Evolutionary conservation across 64 coral and sea anemone genomes (phyloP).

Genomic region (Actinia equina): DNA sequence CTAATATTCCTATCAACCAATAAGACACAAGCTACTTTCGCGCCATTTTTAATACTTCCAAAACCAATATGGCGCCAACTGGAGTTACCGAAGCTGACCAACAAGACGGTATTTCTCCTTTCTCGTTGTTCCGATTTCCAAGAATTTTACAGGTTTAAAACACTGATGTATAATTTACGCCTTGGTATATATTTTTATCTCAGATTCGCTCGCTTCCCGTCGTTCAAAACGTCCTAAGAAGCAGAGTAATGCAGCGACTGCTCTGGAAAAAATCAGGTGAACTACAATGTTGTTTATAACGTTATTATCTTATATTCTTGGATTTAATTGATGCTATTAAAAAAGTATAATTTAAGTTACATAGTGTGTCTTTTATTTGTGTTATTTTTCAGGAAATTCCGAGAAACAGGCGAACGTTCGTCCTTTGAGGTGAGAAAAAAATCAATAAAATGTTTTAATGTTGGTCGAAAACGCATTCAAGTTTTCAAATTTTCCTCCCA

Average conservation of each 20-base stretch:
- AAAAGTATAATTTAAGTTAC: neutral
- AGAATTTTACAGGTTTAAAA: neutral
- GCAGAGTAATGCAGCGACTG: constrained; percentile 39
- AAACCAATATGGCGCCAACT: constrained; percentile 65
- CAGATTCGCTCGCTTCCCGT: constrained; percentile 50
- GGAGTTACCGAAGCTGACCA: constrained; percentile 23
- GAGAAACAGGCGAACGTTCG: constrained; percentile 61
- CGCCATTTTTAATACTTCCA: constrained; percentile 50
- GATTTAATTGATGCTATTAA: neutral
- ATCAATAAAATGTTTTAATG: too few relatives aligned
- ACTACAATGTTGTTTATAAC: neutral
- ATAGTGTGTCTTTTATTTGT: neutral
- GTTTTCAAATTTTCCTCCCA: too few relatives aligned
- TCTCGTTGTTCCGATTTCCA: neutral
- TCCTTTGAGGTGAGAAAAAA: constrained; percentile 57
- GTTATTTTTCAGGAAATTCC: constrained; percentile 41
- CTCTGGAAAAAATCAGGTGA: constrained; percentile 78
- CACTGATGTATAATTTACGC: neutral
- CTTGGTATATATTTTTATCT: neutral
- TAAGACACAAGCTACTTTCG: constrained; percentile 30
- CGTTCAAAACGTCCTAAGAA: constrained; percentile 55
- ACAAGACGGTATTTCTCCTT: constrained; percentile 50
- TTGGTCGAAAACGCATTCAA: too few relatives aligned
- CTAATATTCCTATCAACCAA: neutral
- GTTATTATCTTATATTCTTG: neutral